phyloP scores from a whole-genome alignment of 1,140 invertebrate species.

The Campodea augens region DNA sequence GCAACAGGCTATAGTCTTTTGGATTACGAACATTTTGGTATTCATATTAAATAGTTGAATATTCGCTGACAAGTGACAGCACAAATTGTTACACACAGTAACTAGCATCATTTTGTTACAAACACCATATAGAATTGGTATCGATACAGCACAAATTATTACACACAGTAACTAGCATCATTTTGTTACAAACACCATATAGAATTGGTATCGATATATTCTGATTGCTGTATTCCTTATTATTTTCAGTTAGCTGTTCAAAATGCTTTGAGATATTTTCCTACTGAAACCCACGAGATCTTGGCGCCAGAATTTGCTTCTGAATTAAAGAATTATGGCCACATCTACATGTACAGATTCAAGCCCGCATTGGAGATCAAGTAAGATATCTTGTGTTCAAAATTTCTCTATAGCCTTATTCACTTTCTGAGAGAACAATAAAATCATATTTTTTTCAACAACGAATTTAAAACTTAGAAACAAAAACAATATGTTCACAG shows the following conservation, averaged over 20 bases:
- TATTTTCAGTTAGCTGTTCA: conserved; percentile 29
- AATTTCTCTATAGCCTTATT: conserved; percentile 6
- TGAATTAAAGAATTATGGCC: conserved; percentile 37
- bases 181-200: not conserved
- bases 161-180: too few species aligned
- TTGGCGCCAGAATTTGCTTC: conserved; percentile 35
- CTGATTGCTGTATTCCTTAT: not conserved
- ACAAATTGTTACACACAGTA: too few species aligned
- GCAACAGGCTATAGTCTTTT: too few species aligned
- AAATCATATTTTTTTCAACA: too few species aligned
- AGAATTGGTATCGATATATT: not conserved
- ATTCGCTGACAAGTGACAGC: too few species aligned
- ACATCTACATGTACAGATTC: conserved; percentile 52
- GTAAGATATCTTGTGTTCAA: conserved; percentile 19
- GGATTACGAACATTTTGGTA: too few species aligned
- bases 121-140: not conserved
- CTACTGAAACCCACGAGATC: conserved; percentile 26
- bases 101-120: too few species aligned
- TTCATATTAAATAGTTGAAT: too few species aligned
- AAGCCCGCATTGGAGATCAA: conserved; percentile 28
- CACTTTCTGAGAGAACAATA: not conserved
- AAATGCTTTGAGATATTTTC: conserved; percentile 45
- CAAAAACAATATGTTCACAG: too few species aligned
- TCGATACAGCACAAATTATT: too few species aligned
- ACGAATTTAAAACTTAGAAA: too few species aligned